Evolutionary conservation across 2,113 vertebrate species (phyloP).

Genomic region (Bujurquina vittata): DNA sequence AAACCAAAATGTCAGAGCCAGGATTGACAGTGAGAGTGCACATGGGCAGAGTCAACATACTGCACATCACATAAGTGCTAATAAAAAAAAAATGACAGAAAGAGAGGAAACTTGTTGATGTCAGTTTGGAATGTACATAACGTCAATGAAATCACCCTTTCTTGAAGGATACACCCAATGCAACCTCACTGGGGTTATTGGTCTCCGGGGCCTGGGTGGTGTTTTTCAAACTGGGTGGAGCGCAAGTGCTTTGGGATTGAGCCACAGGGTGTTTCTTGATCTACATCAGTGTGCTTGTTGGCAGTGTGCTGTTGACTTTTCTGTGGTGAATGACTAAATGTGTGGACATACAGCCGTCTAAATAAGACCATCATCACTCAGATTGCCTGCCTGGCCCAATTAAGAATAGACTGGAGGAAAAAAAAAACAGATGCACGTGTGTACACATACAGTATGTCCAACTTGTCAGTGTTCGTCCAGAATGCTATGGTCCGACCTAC

Average conservation of each 20-base stretch:
- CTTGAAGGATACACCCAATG: conserved; percentile 15
- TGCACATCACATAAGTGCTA: not conserved
- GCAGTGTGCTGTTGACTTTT: conserved; percentile 28
- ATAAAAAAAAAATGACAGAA: not conserved
- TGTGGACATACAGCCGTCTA: not conserved
- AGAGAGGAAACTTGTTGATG: not conserved
- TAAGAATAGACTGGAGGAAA: conserved; percentile 17
- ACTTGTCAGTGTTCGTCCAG: conserved; percentile 19
- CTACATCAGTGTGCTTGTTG: conserved; percentile 24
- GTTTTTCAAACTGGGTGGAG: conserved; percentile 53
- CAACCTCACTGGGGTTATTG: not conserved
- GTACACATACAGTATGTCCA: conserved; percentile 1
- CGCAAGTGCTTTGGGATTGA: conserved; percentile 23
- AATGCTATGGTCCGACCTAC: conserved; percentile 55
- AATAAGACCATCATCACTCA: conserved; percentile 28
- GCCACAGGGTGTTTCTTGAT: conserved; percentile 28
- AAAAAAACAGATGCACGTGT: conserved; percentile 7
- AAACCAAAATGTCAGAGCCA: not conserved
- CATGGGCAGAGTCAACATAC: not conserved
- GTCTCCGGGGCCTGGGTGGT: conserved; percentile 51
- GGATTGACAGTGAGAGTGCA: not conserved
- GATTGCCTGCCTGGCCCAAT: conserved; percentile 28
- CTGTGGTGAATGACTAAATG: conserved; percentile 22
- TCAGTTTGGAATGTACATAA: conserved; percentile 16
- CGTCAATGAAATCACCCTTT: conserved; percentile 14